Conservation (phyloP, 2,888 invertebrate genomes). For the Microplitis manilae region DNA sequence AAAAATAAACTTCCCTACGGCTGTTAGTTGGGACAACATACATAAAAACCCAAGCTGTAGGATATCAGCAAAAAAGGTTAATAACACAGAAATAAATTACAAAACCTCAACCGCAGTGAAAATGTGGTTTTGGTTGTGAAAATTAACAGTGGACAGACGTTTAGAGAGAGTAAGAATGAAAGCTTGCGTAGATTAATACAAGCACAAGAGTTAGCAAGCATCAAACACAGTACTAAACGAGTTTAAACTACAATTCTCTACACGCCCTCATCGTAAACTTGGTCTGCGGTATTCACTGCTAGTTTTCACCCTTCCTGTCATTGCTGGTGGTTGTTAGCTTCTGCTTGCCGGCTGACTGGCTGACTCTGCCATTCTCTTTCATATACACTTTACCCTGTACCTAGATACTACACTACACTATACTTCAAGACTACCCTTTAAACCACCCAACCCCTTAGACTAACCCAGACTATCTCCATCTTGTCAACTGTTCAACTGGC, state of each 20-base stretch:
- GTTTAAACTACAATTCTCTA: neutral
- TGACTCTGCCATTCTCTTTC: neutral
- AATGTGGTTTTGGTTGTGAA: neutral
- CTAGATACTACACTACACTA: neutral
- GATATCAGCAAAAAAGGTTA: neutral
- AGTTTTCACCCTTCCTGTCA: constrained; percentile 1
- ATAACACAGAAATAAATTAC: neutral
- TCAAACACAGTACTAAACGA: neutral
- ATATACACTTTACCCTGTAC: neutral
- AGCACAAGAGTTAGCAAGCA: neutral
- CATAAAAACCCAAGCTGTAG: too few species aligned
- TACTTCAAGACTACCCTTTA: neutral
- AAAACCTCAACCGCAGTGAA: neutral
- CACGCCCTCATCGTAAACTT: neutral
- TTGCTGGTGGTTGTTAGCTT: neutral
- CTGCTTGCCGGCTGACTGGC: neutral
- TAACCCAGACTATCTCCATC: neutral
- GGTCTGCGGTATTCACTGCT: neutral
- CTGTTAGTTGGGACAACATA: too few species aligned
- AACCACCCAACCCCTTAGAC: neutral
- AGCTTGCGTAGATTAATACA: neutral
- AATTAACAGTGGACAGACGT: neutral
- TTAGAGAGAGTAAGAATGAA: neutral
- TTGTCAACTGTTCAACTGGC: constrained; percentile 1
- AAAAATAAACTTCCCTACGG: too few species aligned